Base-by-base conservation (phyloP, 2,113 vertebrate species). In the Polyodon spathula region DNA sequence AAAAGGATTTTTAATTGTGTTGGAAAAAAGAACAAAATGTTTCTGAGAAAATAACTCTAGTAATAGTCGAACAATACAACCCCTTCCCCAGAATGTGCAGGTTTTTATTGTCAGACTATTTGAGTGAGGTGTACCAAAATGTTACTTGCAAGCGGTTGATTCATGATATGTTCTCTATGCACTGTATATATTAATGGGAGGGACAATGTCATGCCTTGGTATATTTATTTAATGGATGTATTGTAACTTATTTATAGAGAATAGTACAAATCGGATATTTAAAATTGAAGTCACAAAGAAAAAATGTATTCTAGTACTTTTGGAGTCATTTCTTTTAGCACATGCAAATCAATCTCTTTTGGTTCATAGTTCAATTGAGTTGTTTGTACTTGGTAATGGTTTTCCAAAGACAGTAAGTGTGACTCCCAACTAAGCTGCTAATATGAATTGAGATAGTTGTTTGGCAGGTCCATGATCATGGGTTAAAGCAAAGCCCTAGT, bases 221-320 rank as follows among this genome's bases (percentile, higher is more conserved):
- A 82, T 86, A 81, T 86, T 86, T 86, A 88, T 89, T 88, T 76
- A 74, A 78, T 68, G 73, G 85, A 84, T 91, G 90, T 91, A 87
- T 83, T 79, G 70, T 76, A 65, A 78, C 70, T 71, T 77, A 69
- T 68, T 75, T 71, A 64, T 72, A 81, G 63, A 61, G 67, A 54
- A n/a, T 50, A 50, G 48, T 42, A 58, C 66, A 66, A 63, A 70
- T 66, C 56, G 1, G 27, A 66, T 6, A 63, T 2, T 40, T 27
- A 27, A 27, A 51, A 56, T 39, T 38, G 46, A 64, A 65, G 48
- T 15, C 61, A 67, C 48, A 73, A 69, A 69, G 61, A 66, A 17
- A 63, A 68, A 37, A 16, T 38, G 2, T 56, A 63, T 57, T 61
- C 50, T 69, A 48, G 39, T 58, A 70, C 50, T 62, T 66, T 73